Evolutionary conservation across 2,888 invertebrate genomes (phyloP).

Genomic region (Acanthacorydalis orientalis): DNA sequence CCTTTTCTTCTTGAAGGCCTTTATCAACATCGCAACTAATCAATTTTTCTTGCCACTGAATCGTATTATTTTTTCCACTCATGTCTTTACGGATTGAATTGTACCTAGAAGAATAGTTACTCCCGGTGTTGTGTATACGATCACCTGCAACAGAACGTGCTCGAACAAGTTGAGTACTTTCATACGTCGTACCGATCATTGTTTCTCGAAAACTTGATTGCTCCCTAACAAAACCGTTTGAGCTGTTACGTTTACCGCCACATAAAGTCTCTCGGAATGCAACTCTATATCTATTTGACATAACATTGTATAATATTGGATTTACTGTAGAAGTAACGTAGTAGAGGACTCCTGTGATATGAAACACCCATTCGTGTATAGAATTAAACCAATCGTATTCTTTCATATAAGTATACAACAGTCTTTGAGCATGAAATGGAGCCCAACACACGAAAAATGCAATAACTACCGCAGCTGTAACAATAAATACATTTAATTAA

Average conservation of each 20-base stretch:
- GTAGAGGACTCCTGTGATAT: conserved; percentile 64
- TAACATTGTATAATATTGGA: conserved; percentile 73
- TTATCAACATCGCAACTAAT: background rate
- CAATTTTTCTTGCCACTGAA: background rate
- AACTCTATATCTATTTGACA: conserved; percentile 51
- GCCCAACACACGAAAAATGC: conserved; percentile 94
- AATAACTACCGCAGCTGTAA: conserved; percentile 78
- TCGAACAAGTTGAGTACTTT: conserved; percentile 4
- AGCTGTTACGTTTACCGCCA: conserved; percentile 32
- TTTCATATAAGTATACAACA: conserved; percentile 63
- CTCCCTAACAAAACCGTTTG: conserved; percentile 33
- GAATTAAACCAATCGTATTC: conserved; percentile 37
- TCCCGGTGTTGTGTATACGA: background rate
- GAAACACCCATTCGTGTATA: conserved; percentile 65
- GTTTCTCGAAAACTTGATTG: conserved; percentile 44
- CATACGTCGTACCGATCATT: conserved; percentile 12
- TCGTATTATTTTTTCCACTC: background rate
- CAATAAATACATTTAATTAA: conserved; percentile 1
- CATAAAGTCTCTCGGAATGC: conserved; percentile 63
- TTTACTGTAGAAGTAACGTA: conserved; percentile 67
- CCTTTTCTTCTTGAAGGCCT: conserved; percentile 2
- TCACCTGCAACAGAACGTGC: conserved; percentile 1
- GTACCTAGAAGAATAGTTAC: background rate
- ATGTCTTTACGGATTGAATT: background rate
- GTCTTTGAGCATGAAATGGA: conserved; percentile 83